Evolutionary conservation across 2,888 invertebrate species (phyloP), one percentile per base, ranked within the genome.

Genomic region (Copidosoma aretas): DNA sequence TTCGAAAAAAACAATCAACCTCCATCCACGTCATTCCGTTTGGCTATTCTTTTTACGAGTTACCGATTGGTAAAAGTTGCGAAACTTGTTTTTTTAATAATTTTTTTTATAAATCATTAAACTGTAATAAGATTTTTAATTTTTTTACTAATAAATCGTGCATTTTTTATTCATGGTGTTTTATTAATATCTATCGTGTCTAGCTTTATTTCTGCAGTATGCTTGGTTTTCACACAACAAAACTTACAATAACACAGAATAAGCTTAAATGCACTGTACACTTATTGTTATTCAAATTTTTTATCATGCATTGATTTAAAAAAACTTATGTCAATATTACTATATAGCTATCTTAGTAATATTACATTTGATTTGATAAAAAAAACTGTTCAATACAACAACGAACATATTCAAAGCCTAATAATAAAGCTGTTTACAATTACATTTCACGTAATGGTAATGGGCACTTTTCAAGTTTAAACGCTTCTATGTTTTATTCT

Each of bases 21-120:
- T 64, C 63, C 68, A 68, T 71, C 64, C 63, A 65, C 21, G 62
- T 68, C 51, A 66, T 65, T 68, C 57, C 62, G 65, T 71, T 57
- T 71, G 60, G 60, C 65, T 68, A 63, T 53, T 56, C 22, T 56
- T 62, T 32, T 51, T 22, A 15, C 15, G 19, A 32, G n/a, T 52
- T 22, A 54, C 49, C 22, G 19, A 54, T 43, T 41, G 41, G 22
- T n/a, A 56, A 67, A 43, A 41, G n/a, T 25, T n/a, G n/a, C n/a
- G n/a, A 39, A 61, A 49, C 1, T 17, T 15, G 39, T 61, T 53
- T 46, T 2, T 46, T 15, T 12, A 17, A 15, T 46, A 8, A 8
- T 46, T 46, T 8, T 3, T 32, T 3, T 3, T 32, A 5, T 32
- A 32, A 32, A 32, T 32, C 32, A 32, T 32, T 32, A 5, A 32